Percentiles rank a stretch among this genome's conserved stretches.
Evolutionary conservation across 2,797 vertebrate species (phyloP).

Genomic region (Falco concolor): DNA sequence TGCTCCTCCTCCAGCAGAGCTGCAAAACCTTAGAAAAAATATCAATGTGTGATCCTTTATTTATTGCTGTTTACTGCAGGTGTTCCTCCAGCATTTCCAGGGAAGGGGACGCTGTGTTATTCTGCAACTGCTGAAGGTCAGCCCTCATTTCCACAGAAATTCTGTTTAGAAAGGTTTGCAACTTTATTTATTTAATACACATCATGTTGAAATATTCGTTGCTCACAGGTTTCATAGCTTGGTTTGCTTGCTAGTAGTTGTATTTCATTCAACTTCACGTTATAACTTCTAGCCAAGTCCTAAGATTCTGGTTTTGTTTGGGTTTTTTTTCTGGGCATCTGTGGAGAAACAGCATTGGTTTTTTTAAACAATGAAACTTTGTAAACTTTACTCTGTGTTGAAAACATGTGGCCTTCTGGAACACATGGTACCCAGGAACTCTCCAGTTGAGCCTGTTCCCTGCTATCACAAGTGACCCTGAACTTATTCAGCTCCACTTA

Average conservation of each 20-base stretch:
- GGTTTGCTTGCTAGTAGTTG: background rate
- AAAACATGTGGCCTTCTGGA: background rate
- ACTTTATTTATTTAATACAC: background rate
- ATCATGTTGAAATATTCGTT: fast-evolving
- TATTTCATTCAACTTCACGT: background rate
- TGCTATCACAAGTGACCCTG: background rate
- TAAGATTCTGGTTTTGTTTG: background rate
- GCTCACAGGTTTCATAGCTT: background rate
- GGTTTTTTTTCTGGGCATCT: background rate
- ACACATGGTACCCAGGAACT: background rate
- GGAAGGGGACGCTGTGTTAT: fast-evolving
- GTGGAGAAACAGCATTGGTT: background rate
- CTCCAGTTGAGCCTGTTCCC: background rate
- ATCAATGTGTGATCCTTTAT: background rate
- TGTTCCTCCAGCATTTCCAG: conserved; percentile 1
- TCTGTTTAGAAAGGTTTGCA: background rate
- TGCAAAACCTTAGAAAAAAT: background rate
- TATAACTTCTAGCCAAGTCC: background rate
- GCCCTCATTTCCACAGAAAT: background rate
- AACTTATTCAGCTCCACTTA: background rate
- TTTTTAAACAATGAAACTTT: background rate
- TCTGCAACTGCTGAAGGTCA: background rate
- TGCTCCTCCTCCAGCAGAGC: background rate
- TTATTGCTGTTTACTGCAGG: background rate
- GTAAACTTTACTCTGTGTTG: background rate